Base-by-base conservation (phyloP, 1,140 invertebrate species). In the Tetraneura akinire region DNA sequence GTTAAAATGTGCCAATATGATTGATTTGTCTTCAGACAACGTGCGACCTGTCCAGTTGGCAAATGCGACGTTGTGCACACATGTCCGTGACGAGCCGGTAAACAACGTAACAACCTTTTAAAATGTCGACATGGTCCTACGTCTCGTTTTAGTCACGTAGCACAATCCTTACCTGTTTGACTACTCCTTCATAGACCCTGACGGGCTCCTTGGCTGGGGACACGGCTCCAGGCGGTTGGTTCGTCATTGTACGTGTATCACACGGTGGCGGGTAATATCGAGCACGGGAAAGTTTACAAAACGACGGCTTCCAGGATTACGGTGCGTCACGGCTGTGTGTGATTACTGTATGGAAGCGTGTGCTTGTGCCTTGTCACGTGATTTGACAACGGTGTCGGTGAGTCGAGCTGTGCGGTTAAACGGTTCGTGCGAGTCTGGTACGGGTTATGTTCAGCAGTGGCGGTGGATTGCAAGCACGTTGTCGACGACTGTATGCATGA, bases 121-220 rank as follows among this genome's bases (percentile, higher is more conserved):
- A n/a, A n/a, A n/a, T n/a, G n/a, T n/a, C n/a, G 62, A 32, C 10
- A 37, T 37, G 64, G 32, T 18, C 66, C 32, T 3, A 37, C 32
- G 3, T 8, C 32, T 37, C 21, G 14, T 18, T 13, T 49, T 6
- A 2, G 9, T 10, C 1, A 3, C 10, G 18, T 37, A 1, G 0
- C 4, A 42, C 64, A 13, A 66, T 32, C 8, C 32, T 26, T 78
- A 78, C 74, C 74, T 78, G 74, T 60, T 78, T 78, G 6, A 78
- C 74, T 37, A 78, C 55, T 62, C 74, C 74, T 45, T 78, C 74
- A 37, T 47, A 78, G 21, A 78, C 74, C 74, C 55, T 26, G 13
- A 62, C 55, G 55, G 74, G 55, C 21, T 78, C 74, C 74, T 78
- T 78, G 4, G 74, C 74, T 4, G 74, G 74, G 6, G 74, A 78